Evolutionary conservation across 2,797 vertebrate genomes (phyloP), one percentile per base, ranked within the genome.

Genomic region (Cossypha niveicapilla): DNA sequence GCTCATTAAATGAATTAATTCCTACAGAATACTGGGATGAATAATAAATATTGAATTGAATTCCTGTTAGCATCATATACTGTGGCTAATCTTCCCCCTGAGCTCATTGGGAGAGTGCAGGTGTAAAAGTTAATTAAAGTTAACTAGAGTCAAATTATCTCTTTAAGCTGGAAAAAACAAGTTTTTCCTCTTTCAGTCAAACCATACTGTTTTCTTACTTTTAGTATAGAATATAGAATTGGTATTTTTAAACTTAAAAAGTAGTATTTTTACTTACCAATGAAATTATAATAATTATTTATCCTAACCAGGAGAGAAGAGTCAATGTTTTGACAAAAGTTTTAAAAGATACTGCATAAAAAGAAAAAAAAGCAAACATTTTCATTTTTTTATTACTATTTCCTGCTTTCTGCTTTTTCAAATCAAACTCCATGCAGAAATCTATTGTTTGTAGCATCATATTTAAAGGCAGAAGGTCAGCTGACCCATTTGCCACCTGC

Each of bases 291-390:
- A 9, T 11, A 41, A 15, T 32, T 45, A 5, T 45, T 75, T 81
- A 14, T 3, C 2, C 8, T 37, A 34, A 35, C 0, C 15, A 4
- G 10, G 4, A 4, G 6, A 63, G 11, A 18, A 50, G 13, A 48
- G 5, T 19, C 16, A 34, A 8, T 30, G 3, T 11, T 84, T 81
- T 68, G 62, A 42, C 5, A 42, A 39, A 34, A 53, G 13, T 24
- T n/a, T 61, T 66, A 25, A 70, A 72, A n/a, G 18, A 3, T 53
- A 16, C 5, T 12, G 35, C 9, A 17, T 11, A 8, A 9, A 61
- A 15, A 58, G 48, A 48, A 48, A 1, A 5, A 28, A 50, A 1
- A 4, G 0, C 7, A 70, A 65, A 13, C 1, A 3, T 27, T 72
- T 83, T 22, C 35, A 0, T 6, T 3, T 10, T 37, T 37, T 66